These are phyloP conservation scores for Spongia lamella DNA, from an alignment of 37 sponge, comb jelly and placozoan species.

Conservation along the genomic window DNA sequence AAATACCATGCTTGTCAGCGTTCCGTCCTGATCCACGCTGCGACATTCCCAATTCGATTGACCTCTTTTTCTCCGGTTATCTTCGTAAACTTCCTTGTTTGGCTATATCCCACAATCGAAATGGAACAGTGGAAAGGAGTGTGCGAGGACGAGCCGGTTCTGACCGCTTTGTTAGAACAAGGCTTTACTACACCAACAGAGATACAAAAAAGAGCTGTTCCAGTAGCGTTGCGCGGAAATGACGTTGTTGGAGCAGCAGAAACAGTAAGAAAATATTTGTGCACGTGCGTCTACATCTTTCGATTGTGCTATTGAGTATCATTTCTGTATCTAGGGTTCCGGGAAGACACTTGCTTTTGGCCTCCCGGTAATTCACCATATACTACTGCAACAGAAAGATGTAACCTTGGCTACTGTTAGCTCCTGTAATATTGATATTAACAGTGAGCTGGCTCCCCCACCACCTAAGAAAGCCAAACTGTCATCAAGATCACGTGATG, in stretches of 20 bases:
- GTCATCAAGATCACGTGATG: background rate
- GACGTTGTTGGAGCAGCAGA: constrained; percentile 98
- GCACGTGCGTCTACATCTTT: too few relatives aligned
- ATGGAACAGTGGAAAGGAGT: constrained; percentile 76
- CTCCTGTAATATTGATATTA: background rate
- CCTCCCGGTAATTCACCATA: constrained; percentile 80
- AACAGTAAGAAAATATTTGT: constrained; percentile 62
- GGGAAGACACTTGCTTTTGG: constrained; percentile 93
- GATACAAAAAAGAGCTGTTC: constrained; percentile 81
- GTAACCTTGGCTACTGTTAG: background rate
- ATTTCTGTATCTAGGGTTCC: constrained; percentile 61
- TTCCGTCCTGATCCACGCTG: too few relatives aligned
- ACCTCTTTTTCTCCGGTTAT: too few relatives aligned
- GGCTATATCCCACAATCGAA: background rate
- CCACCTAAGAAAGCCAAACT: background rate
- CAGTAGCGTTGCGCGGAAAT: constrained; percentile 52
- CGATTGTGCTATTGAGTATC: too few relatives aligned
- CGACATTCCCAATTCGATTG: too few relatives aligned
- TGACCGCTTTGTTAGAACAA: constrained; percentile 64
- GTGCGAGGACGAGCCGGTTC: constrained; percentile 53
- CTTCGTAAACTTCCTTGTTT: too few relatives aligned
- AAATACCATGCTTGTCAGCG: too few relatives aligned
- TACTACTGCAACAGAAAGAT: constrained; percentile 29
- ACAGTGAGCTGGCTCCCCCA: background rate
- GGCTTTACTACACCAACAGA: constrained; percentile 82